Base-by-base conservation (phyloP, 2,113 vertebrate species). In the Pogona vitticeps region DNA sequence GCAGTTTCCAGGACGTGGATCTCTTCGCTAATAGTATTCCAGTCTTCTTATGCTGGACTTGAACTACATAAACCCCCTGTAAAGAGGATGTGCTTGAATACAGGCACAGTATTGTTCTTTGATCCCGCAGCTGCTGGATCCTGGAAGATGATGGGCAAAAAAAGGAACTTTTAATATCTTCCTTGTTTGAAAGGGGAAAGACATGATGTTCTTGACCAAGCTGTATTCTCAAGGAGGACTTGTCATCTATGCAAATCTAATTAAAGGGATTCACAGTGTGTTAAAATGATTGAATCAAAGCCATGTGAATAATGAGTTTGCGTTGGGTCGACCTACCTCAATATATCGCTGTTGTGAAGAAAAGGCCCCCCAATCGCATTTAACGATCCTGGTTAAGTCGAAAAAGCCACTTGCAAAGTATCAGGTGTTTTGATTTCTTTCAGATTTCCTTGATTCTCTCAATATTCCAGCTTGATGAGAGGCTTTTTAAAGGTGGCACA, bases 401-500 rank as follows among this genome's bases (percentile, higher is more conserved):
- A 33, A 91, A 93, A 91, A 91, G 72, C 85, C 65, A 88, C 92
- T 89, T 91, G 86, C 85, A 79, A 85, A 92, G 33, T 80, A 88
- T 86, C 88, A 87, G 31, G 40, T 92, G 88, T 89, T 94, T 94
- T 92, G 92, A 94, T 95, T 92, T 93, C 89, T 93, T 89, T 92
- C 75, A 59, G 90, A 91, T 88, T 94, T 92, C 90, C 84, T 80
- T 89, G 78, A 76, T 95, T 94, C 87, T 90, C 88, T 89, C 87
- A 94, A 40, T 75, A 82, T 63, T 92, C 38, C 85, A 94, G 79
- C 92, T 89, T 95, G 90, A 93, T 91, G 90, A 93, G 91, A 91
- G 87, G 26, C 88, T 85, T 94, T 94, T 93, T 92, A 91, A 91
- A 14, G 26, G 95, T 94, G n/a, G 88, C 52, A 84, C 89, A 90